phyloP scores from a whole-genome alignment of 2,113 vertebrate genomes.

The Pseudopipra pipra region DNA sequence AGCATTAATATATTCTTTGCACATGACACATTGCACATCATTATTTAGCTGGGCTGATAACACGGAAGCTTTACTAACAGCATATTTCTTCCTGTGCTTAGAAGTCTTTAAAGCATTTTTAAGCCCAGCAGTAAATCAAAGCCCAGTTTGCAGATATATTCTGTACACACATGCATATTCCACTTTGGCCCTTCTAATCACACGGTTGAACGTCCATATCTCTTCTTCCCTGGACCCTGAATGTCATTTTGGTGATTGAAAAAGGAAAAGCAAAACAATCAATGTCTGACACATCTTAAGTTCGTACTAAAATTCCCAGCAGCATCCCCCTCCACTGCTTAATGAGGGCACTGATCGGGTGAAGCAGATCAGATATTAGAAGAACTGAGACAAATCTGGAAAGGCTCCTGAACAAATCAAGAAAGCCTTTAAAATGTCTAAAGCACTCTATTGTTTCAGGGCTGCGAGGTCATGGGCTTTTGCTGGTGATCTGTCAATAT shows the following conservation, averaged over 20 bases:
- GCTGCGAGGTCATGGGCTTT: background rate
- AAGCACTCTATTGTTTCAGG: background rate
- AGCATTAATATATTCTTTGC: conserved; percentile 73
- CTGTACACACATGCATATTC: conserved; percentile 51
- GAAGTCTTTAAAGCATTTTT: conserved; percentile 60
- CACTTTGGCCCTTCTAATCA: conserved; percentile 21
- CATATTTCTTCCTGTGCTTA: conserved; percentile 72
- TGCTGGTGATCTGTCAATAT: background rate
- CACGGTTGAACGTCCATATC: conserved; percentile 5
- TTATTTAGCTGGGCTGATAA: conserved; percentile 80
- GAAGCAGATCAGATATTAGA: background rate
- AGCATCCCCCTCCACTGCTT: background rate
- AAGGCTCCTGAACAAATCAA: background rate
- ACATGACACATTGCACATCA: conserved; percentile 74
- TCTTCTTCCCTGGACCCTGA: conserved; percentile 44
- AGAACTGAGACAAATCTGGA: background rate
- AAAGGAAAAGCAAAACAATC: background rate
- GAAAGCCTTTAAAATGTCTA: background rate
- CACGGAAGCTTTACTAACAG: conserved; percentile 63
- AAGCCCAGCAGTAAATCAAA: conserved; percentile 59
- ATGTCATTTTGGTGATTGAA: background rate
- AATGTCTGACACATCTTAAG: background rate
- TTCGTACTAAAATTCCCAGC: background rate
- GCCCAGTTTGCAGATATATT: conserved; percentile 47
- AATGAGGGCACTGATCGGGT: background rate